Conservation (phyloP, 2,888 invertebrate genomes). For the Ariolimax columbianus region DNA sequence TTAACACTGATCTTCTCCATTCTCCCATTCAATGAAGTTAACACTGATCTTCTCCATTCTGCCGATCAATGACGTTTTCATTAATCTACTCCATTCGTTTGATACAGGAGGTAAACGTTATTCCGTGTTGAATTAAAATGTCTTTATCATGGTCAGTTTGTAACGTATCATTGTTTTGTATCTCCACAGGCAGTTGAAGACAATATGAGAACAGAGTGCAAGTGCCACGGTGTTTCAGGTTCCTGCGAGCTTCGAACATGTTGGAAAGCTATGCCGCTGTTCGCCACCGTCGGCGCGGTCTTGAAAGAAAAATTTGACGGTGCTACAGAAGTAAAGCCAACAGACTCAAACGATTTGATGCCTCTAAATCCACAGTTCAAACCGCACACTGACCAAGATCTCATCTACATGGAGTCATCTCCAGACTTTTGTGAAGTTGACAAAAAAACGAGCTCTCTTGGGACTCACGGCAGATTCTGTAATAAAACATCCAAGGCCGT, state of each 20-base stretch:
- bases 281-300: conserved; percentile 93
- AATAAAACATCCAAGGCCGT: conserved; percentile 88
- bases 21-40: no score
- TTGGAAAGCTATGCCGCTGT: conserved; percentile 94
- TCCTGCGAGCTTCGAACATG: conserved; percentile 96
- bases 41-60: no score
- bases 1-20: no score
- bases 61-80: no score
- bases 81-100: no score
- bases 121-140: no score
- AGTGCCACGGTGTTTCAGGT: conserved; percentile 96
- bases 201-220: conserved; percentile 87
- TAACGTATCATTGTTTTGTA: no score
- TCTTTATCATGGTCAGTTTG: no score
- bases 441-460: conserved; percentile 84
- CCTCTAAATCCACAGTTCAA: conserved; percentile 82
- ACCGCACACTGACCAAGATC: conserved; percentile 91
- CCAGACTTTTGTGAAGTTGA: conserved; percentile 92
- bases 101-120: no score
- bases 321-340: conserved; percentile 86
- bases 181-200: conserved; percentile 80
- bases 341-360: conserved; percentile 72
- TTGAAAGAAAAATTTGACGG: conserved; percentile 94
- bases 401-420: conserved; percentile 96
- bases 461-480: conserved; percentile 80